Evolutionary conservation across 1,140 invertebrate species (phyloP).

Genomic region (Chironomus striatipennis): DNA sequence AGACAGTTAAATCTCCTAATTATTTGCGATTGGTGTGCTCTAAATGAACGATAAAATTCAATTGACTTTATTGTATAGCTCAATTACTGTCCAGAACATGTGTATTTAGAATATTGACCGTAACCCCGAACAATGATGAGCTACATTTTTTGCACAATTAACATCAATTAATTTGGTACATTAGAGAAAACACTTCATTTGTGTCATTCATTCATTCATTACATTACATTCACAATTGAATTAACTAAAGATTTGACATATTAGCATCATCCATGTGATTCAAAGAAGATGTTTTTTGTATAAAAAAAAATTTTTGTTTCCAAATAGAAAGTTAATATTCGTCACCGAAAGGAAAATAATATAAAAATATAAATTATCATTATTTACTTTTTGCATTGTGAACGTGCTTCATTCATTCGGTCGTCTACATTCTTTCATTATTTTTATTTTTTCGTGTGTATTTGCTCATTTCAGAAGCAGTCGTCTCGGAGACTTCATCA

Average conservation of each 20-base stretch:
- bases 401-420: not conserved
- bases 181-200: not conserved
- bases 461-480: not conserved
- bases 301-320: no score
- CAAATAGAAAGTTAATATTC: no score
- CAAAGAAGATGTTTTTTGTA: no score
- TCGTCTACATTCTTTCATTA: not conserved
- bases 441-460: not conserved
- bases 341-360: no score
- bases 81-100: not conserved
- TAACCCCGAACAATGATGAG: not conserved
- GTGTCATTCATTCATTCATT: not conserved
- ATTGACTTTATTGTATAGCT: no score
- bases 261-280: not conserved
- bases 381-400: no score
- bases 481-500: not conserved
- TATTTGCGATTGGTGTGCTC: not conserved
- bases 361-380: no score
- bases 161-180: constrained; percentile 18
- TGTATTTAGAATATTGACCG: constrained; percentile 4
- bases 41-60: not conserved
- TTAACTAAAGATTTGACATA: not conserved
- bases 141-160: constrained; percentile 5
- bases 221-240: not conserved
- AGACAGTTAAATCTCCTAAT: not conserved